Evolutionary conservation across 2,113 vertebrate species (phyloP), one percentile per base, ranked within the genome.

Genomic region (Thinocorus orbignyianus): DNA sequence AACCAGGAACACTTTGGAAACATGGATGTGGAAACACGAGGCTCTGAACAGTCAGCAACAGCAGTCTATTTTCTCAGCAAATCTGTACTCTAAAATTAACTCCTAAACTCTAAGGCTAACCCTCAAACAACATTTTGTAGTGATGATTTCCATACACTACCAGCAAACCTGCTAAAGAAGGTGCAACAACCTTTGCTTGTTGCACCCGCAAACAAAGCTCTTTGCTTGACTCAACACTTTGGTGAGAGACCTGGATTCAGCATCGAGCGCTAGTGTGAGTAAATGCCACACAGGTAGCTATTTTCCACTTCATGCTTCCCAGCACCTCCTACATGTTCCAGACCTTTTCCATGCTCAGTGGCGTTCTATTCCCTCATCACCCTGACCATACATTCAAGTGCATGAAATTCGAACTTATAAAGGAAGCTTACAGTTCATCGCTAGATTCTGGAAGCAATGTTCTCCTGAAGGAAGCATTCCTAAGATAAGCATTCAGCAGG

Each of bases 1-100:
- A 93, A 52, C 11, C 7, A 91, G 28, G 65, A 88, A 73, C 11
- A 13, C 49, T 70, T 48, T 16, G 61, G 49, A 78, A 90, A 88
- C 8, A 15, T 2, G 13, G 51, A 54, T 20, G 7, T 7, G 5
- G 18, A 35, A 71, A 61, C 4, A 35, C 0, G 1, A 65, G 54
- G 18, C 49, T 74, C 66, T 72, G 58, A 44, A 65, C 15, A 25
- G 12, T 13, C 61, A 77, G 64, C 23, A 61, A 41, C 6, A 77
- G 11, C 55, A 76, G 68, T 4, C 2, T 24, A 86, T 49, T 86
- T 86, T 64, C 39, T 76, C 70, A 76, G 35, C 23, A 76, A 16
- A 60, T 26, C 15, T 42, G 48, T 46, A 19, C 35, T 35, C 28
- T 42, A 48, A 78, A 71, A 87, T 74, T 42, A 79, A 37, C 33